Conservation (phyloP, 2,113 vertebrate species). For the Pomatorhinus ruficollis region DNA sequence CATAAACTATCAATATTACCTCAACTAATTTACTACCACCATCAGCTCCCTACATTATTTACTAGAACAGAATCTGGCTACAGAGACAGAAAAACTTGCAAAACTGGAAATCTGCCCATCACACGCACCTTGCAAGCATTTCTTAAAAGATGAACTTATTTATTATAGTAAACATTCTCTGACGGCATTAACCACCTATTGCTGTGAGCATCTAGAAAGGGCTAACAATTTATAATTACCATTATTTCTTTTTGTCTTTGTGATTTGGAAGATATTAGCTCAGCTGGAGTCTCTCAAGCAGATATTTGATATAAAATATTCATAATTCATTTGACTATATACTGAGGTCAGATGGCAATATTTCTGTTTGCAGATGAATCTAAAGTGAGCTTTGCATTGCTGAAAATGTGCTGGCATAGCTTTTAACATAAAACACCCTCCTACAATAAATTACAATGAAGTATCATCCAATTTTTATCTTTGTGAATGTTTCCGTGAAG, state of each 20-base stretch:
- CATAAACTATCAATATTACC: background rate
- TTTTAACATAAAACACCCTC: background rate
- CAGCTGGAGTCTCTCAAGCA: background rate
- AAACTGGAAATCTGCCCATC: background rate
- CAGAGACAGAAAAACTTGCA: background rate
- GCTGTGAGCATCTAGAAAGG: background rate
- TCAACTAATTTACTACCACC: background rate
- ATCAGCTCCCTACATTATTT: background rate
- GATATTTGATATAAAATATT: constrained; percentile 5
- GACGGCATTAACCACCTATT: background rate
- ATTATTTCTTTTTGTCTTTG: background rate
- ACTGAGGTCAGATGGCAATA: background rate
- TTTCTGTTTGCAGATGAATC: background rate
- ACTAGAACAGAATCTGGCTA: background rate
- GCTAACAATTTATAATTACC: background rate
- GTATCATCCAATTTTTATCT: background rate
- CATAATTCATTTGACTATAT: background rate
- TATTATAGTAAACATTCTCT: background rate
- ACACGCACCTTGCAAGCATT: background rate
- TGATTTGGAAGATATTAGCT: background rate
- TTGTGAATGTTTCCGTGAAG: background rate
- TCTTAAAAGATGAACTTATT: background rate
- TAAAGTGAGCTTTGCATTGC: background rate
- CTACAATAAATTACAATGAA: background rate
- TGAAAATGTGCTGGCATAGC: background rate